Percentiles rank a stretch among this genome's conserved stretches.
Conservation (phyloP, 2,888 invertebrate genomes). For the Diachrysia chrysitis region DNA sequence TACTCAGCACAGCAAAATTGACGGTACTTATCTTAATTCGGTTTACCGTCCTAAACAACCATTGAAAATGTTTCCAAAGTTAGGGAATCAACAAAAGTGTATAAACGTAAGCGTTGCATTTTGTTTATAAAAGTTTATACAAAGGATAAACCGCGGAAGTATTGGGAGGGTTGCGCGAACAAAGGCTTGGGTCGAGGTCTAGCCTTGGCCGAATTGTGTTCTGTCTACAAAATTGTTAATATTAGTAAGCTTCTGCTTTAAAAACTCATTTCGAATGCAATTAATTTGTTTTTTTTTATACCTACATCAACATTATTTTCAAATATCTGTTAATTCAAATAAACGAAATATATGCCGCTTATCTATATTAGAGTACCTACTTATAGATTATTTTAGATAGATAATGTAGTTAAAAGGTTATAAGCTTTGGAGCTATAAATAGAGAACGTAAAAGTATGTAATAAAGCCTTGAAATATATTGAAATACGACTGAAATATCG, state of each 20-base stretch:
- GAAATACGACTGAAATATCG: background rate
- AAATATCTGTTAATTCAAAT: background rate
- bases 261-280: conserved; percentile 58
- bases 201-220: conserved; percentile 80
- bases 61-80: conserved; percentile 13
- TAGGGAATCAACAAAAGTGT: conserved; percentile 26
- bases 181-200: conserved; percentile 82
- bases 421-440: background rate
- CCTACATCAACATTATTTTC: background rate
- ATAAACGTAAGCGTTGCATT: conserved; percentile 31
- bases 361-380: background rate
- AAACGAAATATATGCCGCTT: background rate
- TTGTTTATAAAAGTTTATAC: conserved; percentile 66
- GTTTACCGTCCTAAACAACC: background rate
- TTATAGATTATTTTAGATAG: background rate
- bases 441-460: background rate
- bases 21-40: background rate
- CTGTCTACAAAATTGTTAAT: conserved; percentile 70
- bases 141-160: conserved; percentile 73
- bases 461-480: background rate
- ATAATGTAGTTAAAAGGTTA: background rate
- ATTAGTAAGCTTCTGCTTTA: conserved; percentile 65
- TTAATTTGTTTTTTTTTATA: background rate
- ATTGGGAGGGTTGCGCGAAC: conserved; percentile 71
- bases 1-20: background rate